A percentile compares a stretch with the other conserved stretches of the same genome.
Conservation (phyloP, 2,797 vertebrate species). For the Gobionotothen gibberifrons region DNA sequence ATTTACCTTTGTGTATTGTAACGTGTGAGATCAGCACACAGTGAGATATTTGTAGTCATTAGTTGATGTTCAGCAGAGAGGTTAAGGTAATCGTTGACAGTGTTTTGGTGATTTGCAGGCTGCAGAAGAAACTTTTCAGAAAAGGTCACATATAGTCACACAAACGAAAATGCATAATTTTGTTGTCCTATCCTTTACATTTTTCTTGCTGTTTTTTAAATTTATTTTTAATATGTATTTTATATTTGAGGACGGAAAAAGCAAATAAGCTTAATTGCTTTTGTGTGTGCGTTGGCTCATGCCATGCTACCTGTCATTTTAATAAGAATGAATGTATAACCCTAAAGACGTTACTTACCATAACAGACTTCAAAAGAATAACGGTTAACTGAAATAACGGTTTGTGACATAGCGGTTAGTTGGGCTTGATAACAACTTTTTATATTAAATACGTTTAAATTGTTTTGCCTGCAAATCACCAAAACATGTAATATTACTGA, state of each 20-base stretch:
- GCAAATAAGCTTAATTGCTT: too few relatives aligned
- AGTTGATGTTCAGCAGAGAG: too few relatives aligned
- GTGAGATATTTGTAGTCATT: too few relatives aligned
- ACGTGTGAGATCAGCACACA: not conserved
- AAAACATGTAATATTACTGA: not conserved
- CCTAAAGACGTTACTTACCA: too few relatives aligned
- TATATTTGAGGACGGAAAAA: too few relatives aligned
- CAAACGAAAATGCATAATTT: not conserved
- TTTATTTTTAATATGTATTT: too few relatives aligned
- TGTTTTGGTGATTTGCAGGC: not conserved
- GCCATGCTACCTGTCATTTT: too few relatives aligned
- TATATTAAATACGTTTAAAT: rapidly evolving
- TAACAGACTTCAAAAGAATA: not conserved
- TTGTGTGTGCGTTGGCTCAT: too few relatives aligned
- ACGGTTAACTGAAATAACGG: not conserved
- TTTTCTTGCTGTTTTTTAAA: too few relatives aligned
- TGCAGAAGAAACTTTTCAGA: not conserved
- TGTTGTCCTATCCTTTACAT: not conserved
- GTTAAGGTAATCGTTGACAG: too few relatives aligned
- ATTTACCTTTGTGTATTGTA: not conserved
- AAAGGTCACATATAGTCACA: not conserved
- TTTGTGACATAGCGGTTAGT: too few relatives aligned
- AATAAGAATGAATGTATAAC: too few relatives aligned
- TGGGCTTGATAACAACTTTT: not conserved
- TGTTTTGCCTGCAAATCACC: rapidly evolving